A percentile compares a stretch with the other conserved stretches of the same genome.
These are phyloP conservation scores for Wasmannia auropunctata DNA, from an alignment of 1,140 invertebrate species.

Conservation along the genomic window DNA sequence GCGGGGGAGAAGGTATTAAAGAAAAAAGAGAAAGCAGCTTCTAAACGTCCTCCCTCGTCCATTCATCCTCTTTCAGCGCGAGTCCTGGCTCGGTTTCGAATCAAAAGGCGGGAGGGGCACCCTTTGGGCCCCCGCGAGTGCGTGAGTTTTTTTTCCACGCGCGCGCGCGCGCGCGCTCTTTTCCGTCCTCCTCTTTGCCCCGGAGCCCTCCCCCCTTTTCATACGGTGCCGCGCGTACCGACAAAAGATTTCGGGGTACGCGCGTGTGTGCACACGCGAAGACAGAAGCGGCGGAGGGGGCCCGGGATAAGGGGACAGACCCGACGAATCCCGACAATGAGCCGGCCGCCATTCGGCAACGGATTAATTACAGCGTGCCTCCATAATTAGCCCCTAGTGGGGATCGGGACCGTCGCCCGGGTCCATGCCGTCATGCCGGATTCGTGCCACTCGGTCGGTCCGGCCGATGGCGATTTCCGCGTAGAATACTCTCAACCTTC, in stretches of 20 bases:
- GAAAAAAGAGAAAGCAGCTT: slow-evolving; percentile 74
- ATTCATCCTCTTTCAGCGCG: slow-evolving; percentile 78
- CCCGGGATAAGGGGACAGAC: neutral
- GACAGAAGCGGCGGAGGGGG: slow-evolving; percentile 56
- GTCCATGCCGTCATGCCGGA: slow-evolving; percentile 31
- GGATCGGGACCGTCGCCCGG: slow-evolving; percentile 72
- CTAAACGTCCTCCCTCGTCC: slow-evolving; percentile 82
- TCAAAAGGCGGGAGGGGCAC: slow-evolving; percentile 82
- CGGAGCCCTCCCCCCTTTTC: slow-evolving; percentile 72
- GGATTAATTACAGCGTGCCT: slow-evolving; percentile 82
- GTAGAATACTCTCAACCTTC: slow-evolving; percentile 26
- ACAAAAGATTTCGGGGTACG: slow-evolving; percentile 79
- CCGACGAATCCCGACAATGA: slow-evolving; percentile 66
- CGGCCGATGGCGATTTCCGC: slow-evolving; percentile 25
- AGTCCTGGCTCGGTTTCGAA: slow-evolving; percentile 76
- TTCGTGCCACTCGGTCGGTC: slow-evolving; percentile 12
- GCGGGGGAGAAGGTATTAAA: slow-evolving; percentile 46
- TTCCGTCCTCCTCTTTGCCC: slow-evolving; percentile 25
- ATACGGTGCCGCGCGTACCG: slow-evolving; percentile 73
- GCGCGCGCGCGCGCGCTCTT: slow-evolving; percentile 64
- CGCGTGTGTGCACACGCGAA: slow-evolving; percentile 77
- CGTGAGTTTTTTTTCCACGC: slow-evolving; percentile 71
- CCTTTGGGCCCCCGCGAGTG: slow-evolving; percentile 78
- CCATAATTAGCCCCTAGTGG: slow-evolving; percentile 79
- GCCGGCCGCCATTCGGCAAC: slow-evolving; percentile 70